Conservation (phyloP, 1,140 invertebrate species). For the Rhysida immarginata region DNA sequence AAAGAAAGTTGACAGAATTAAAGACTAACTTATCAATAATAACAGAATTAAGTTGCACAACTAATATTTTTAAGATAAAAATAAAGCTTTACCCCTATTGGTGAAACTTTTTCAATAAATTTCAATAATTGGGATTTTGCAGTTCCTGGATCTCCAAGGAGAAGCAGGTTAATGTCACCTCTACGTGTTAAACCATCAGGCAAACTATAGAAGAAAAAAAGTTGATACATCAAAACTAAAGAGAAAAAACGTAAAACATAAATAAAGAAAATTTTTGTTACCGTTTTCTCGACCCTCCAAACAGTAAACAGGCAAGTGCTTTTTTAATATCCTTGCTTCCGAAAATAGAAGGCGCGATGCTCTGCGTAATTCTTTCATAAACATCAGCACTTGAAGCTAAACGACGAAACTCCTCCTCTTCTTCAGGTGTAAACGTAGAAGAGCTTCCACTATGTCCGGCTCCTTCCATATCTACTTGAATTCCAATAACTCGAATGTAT, state of each 20-base stretch:
- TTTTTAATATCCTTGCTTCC: slow-evolving; percentile 93
- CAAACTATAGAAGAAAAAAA: slow-evolving; percentile 36
- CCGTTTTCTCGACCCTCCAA: slow-evolving; percentile 61
- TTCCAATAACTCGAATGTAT: slow-evolving; percentile 86
- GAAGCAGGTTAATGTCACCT: slow-evolving; percentile 91
- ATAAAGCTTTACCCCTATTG: slow-evolving; percentile 52
- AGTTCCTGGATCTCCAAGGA: slow-evolving; percentile 96
- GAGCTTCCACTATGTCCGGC: slow-evolving; percentile 38
- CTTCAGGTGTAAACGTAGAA: slow-evolving; percentile 49
- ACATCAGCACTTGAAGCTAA: slow-evolving; percentile 70
- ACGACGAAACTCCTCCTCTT: slow-evolving; percentile 81
- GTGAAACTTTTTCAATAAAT: slow-evolving; percentile 91
- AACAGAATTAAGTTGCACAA: too few species aligned
- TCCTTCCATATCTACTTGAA: slow-evolving; percentile 69
- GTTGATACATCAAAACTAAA: not conserved
- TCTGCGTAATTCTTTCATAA: slow-evolving; percentile 76
- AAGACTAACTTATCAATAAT: too few species aligned
- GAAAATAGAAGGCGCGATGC: slow-evolving; percentile 94
- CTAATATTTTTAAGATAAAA: too few species aligned
- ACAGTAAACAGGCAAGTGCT: slow-evolving; percentile 86
- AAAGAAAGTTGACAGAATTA: too few species aligned
- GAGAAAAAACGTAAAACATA: not conserved
- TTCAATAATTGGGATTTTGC: slow-evolving; percentile 97
- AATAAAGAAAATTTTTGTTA: slow-evolving; percentile 15
- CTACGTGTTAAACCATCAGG: slow-evolving; percentile 88